Percentiles rank a stretch among this genome's conserved stretches.
Evolutionary conservation across 2,113 vertebrate genomes (phyloP).

Genomic region (Xenotilapia flavipinnis): DNA sequence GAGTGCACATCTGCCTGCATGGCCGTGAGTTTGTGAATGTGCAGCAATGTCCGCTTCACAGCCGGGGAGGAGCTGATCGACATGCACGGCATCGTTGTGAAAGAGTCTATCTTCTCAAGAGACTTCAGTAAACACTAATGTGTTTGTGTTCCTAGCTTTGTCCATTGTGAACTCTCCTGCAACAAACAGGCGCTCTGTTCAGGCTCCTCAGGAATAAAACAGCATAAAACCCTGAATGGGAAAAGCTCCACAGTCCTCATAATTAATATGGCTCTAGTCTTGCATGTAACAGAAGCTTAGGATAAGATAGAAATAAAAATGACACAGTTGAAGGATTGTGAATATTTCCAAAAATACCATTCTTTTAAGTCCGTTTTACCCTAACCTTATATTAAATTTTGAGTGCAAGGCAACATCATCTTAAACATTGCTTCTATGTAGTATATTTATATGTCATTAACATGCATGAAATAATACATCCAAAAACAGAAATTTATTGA

Average conservation of each 20-base stretch:
- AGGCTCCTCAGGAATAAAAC: conserved; percentile 1
- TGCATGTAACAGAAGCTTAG: background rate
- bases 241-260: background rate
- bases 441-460: background rate
- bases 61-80: conserved; percentile 27
- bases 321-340: background rate
- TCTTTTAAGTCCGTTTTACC: background rate
- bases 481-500: background rate
- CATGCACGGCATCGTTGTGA: conserved; percentile 62
- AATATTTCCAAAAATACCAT: background rate
- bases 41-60: conserved; percentile 11
- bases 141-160: conserved; percentile 58
- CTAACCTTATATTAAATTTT: background rate
- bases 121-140: conserved; percentile 35
- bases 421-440: background rate
- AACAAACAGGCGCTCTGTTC: conserved; percentile 53
- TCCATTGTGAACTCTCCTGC: conserved; percentile 37
- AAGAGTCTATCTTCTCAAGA: conserved; percentile 43
- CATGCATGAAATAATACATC: background rate
- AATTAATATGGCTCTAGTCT: background rate
- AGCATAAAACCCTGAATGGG: background rate
- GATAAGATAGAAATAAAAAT: background rate
- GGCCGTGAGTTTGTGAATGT: background rate
- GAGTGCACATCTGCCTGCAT: conserved; percentile 13
- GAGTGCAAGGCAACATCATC: background rate